These are phyloP conservation scores for Thermophis baileyi DNA, from an alignment of 2,113 vertebrate genomes.

Conservation along the genomic window DNA sequence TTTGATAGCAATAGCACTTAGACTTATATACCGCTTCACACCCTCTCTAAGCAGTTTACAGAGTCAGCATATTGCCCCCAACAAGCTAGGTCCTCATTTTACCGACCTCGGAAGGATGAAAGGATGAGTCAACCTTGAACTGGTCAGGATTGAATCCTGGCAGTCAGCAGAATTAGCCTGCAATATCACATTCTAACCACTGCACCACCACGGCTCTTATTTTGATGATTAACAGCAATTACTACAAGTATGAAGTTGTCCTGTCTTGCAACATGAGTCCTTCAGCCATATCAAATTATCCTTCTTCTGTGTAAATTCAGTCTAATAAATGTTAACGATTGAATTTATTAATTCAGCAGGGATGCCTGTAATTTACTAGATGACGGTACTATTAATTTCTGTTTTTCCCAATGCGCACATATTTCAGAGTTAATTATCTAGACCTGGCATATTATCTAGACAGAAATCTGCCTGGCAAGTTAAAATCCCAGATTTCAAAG, in stretches of 20 bases:
- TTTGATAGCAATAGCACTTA: neutral
- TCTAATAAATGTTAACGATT: constrained; percentile 4
- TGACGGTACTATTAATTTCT: constrained; percentile 12
- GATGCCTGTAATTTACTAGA: constrained; percentile 18
- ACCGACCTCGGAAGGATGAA: neutral
- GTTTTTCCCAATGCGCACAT: neutral
- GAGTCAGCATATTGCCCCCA: neutral
- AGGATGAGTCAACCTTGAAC: neutral
- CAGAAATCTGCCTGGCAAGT: constrained; percentile 1
- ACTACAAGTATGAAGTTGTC: neutral
- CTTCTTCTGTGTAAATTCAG: constrained; percentile 3
- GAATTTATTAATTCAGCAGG: constrained; percentile 11
- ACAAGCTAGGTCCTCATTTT: neutral
- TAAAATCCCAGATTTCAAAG: neutral
- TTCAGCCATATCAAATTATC: neutral
- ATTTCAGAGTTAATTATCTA: neutral
- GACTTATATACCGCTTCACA: neutral
- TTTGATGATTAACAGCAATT: neutral
- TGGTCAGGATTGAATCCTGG: neutral
- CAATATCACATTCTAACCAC: neutral
- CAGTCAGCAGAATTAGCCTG: neutral
- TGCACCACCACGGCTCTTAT: neutral
- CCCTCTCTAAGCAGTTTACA: neutral
- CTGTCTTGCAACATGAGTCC: neutral
- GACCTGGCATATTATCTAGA: neutral